Evolutionary conservation across 2,797 vertebrate genomes (phyloP).

Genomic region (Spea hammondii): DNA sequence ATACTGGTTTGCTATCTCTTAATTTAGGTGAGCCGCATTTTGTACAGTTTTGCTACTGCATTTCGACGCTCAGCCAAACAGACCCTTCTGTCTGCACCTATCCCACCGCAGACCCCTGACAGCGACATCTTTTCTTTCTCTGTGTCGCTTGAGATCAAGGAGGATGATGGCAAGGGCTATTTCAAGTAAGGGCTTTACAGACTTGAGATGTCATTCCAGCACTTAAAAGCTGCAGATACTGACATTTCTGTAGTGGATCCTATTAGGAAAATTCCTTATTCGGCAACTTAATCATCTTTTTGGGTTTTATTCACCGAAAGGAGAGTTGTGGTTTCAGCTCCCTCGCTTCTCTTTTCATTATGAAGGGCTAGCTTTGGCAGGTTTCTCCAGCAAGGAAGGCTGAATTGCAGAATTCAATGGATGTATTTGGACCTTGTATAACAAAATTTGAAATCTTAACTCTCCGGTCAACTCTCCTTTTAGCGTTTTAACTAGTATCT

Average conservation of each 20-base stretch:
- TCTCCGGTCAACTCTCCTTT: no score
- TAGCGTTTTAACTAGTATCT: no score
- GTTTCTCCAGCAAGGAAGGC: no score
- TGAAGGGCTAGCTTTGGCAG: no score
- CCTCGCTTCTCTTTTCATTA: no score
- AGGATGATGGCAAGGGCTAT: conserved; percentile 96
- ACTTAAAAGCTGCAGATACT: neutral
- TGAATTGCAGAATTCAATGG: no score
- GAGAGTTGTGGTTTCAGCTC: no score
- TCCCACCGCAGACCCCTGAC: conserved; percentile 88
- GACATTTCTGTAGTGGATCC: neutral
- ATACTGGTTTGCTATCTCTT: conserved; percentile 1
- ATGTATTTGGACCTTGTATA: no score
- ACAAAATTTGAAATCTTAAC: no score
- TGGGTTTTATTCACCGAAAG: neutral
- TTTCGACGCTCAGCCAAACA: conserved; percentile 93
- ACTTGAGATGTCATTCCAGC: neutral
- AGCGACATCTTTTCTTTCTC: conserved; percentile 96
- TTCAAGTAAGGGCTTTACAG: conserved; percentile 78
- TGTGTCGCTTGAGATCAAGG: conserved; percentile 94
- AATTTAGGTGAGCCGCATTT: conserved; percentile 89
- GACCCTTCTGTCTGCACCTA: conserved; percentile 74
- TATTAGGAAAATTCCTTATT: no score
- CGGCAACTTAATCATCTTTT: no score
- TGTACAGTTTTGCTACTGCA: conserved; percentile 97